These are phyloP conservation scores for Corythaeola cristata DNA, from an alignment of 2,113 vertebrate genomes.

Conservation along the genomic window DNA sequence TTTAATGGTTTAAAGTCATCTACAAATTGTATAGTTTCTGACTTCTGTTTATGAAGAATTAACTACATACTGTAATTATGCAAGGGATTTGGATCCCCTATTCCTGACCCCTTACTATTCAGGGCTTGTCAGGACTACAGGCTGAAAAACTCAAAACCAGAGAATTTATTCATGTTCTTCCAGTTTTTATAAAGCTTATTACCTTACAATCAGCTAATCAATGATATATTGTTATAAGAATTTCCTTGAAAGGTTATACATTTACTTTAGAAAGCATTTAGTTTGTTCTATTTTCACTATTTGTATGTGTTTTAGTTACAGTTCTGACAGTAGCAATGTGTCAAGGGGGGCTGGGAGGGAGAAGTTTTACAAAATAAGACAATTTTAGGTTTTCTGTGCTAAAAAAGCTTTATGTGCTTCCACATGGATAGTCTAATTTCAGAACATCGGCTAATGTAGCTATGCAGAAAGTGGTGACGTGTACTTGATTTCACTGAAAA, in stretches of 20 bases:
- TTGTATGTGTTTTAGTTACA: not conserved
- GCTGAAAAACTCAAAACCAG: not conserved
- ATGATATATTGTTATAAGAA: not conserved
- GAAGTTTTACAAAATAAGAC: not conserved
- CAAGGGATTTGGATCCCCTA: not conserved
- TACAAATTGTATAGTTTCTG: not conserved
- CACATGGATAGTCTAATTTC: not conserved
- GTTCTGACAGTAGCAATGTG: not conserved
- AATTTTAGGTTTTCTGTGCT: not conserved
- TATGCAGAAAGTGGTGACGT: not conserved
- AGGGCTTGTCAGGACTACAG: not conserved
- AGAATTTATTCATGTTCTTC: not conserved
- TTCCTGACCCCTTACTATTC: not conserved
- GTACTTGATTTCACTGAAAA: not conserved
- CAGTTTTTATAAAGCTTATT: not conserved
- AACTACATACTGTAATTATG: not conserved
- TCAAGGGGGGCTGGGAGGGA: not conserved
- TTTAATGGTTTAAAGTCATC: not conserved
- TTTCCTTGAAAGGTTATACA: not conserved
- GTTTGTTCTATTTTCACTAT: not conserved
- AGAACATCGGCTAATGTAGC: not conserved
- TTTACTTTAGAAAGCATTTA: not conserved
- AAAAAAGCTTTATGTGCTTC: not conserved
- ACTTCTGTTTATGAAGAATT: not conserved
- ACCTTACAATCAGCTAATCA: not conserved